A percentile compares a stretch with the other conserved stretches of the same genome.
phyloP scores from a whole-genome alignment of 2,113 vertebrate genomes.

The Meriones unguiculatus region DNA sequence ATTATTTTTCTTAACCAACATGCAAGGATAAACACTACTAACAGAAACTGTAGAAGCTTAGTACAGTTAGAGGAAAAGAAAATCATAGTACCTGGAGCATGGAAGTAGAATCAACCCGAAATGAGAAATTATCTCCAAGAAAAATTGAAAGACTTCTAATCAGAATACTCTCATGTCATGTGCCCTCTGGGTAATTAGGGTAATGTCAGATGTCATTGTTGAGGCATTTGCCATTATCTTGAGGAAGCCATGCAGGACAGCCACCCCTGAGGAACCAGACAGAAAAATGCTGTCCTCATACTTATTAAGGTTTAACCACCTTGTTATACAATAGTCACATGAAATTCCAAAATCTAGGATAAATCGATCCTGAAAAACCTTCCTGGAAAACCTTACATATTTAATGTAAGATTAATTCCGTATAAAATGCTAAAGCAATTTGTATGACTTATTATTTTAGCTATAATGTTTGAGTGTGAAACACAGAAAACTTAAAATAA shows the following conservation, averaged over 20 bases:
- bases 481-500: neutral
- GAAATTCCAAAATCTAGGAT: slow-evolving; percentile 21
- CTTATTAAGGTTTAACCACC: neutral
- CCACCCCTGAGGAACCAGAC: neutral
- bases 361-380: neutral
- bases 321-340: slow-evolving; percentile 51
- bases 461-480: neutral
- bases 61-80: neutral
- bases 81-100: slow-evolving; percentile 19
- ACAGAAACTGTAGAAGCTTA: slow-evolving; percentile 40
- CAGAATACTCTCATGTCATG: slow-evolving; percentile 2
- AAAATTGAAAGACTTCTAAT: slow-evolving; percentile 64
- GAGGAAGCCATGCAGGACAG: slow-evolving; percentile 64
- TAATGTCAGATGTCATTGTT: slow-evolving; percentile 70
- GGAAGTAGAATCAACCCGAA: slow-evolving; percentile 46
- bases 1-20: slow-evolving; percentile 49
- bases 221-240: slow-evolving; percentile 53
- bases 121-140: slow-evolving; percentile 58
- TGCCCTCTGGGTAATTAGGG: slow-evolving; percentile 64
- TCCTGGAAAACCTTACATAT: neutral
- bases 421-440: neutral
- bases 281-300: slow-evolving; percentile 43
- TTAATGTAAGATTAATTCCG: neutral
- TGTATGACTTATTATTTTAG: neutral
- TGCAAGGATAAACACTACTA: slow-evolving; percentile 33